Conservation (phyloP, 2,888 invertebrate species). For the Nomada ruficornis region DNA sequence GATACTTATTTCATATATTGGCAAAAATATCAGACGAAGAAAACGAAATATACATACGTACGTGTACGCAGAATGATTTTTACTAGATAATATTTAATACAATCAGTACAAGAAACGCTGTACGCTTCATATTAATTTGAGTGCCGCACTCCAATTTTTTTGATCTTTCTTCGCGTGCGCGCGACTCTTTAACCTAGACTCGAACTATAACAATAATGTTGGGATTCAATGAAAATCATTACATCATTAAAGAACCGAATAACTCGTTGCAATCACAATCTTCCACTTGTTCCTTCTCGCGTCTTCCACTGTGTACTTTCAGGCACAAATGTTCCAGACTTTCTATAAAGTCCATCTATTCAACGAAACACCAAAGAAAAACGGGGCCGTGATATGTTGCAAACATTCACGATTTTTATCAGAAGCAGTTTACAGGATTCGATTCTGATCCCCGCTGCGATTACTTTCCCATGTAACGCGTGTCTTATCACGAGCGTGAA, state of each 20-base stretch:
- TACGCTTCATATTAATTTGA: too few relatives aligned
- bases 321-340: neutral
- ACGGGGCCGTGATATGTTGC: neutral
- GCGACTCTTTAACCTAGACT: neutral
- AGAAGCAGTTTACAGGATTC: neutral
- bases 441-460: neutral
- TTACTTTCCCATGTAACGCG: neutral
- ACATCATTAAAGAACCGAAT: too few relatives aligned
- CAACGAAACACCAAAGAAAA: neutral
- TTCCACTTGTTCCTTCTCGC: neutral
- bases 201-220: neutral
- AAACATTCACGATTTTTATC: neutral
- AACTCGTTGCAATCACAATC: neutral
- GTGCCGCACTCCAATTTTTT: neutral
- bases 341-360: neutral
- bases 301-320: neutral
- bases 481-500: slow-evolving; percentile 7
- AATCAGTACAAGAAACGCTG: too few relatives aligned
- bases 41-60: neutral
- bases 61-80: too few relatives aligned
- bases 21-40: neutral
- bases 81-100: too few relatives aligned
- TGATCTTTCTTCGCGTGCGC: neutral
- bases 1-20: neutral
- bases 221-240: too few relatives aligned